Base-by-base conservation (phyloP, 2,113 vertebrate species). In the Macrotis lagotis region DNA sequence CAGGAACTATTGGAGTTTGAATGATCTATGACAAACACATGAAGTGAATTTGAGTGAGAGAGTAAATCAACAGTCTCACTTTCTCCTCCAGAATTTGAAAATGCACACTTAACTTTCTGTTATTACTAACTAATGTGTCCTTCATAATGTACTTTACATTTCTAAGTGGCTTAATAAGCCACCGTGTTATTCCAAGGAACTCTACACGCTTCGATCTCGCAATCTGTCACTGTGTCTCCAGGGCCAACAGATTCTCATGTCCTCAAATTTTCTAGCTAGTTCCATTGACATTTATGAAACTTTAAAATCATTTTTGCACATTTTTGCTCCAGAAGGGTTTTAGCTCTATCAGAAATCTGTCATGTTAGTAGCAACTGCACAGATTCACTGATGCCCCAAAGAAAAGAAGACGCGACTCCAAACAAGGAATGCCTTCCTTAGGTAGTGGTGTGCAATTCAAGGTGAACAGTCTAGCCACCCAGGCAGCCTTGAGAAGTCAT, bases 1-100 rank as follows among this genome's bases (percentile, higher is more conserved):
- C 3, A 24, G 59, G 51, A 94, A 22, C 25, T 90, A 92, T 83
- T 83, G n/a, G n/a, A n/a, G n/a, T n/a, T n/a, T n/a, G n/a, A n/a
- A n/a, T n/a, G n/a, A n/a, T n/a, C n/a, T n/a, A n/a, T n/a, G n/a
- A n/a, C n/a, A n/a, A n/a, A n/a, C n/a, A n/a, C n/a, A n/a, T n/a
- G n/a, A n/a, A n/a, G n/a, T n/a, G n/a, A n/a, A n/a, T n/a, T n/a
- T n/a, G n/a, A n/a, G n/a, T n/a, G n/a, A n/a, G n/a, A n/a, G n/a
- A n/a, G n/a, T n/a, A n/a, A n/a, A n/a, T n/a, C n/a, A n/a, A n/a
- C n/a, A n/a, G n/a, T n/a, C n/a, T n/a, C n/a, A n/a, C n/a, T n/a
- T n/a, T n/a, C n/a, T n/a, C n/a, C n/a, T n/a, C n/a, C n/a, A 48
- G 66, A 91, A 51, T 94, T 95, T 90, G 66, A n/a, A 92, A 96